phyloP scores from a whole-genome alignment of 2,797 vertebrate genomes.

The Phalanger gymnotis region DNA sequence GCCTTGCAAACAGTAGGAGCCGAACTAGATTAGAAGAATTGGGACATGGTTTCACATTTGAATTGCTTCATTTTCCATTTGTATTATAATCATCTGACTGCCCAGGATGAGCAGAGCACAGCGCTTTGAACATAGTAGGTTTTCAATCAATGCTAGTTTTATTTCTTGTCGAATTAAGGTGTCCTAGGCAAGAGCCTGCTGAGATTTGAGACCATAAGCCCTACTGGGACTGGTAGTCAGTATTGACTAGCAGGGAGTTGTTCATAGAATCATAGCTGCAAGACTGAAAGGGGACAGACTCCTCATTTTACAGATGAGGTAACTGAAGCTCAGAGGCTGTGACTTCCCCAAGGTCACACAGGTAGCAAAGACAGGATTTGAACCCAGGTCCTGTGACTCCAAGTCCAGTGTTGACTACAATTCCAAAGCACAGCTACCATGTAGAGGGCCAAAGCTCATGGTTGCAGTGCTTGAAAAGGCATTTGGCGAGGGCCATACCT shows the following conservation, averaged over 20 bases:
- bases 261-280: neutral
- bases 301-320: neutral
- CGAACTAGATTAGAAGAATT: slow-evolving; percentile 76
- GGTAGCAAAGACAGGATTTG: slow-evolving; percentile 38
- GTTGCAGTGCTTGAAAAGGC: neutral
- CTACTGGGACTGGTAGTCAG: neutral
- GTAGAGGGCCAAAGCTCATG: neutral
- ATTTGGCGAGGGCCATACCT: neutral
- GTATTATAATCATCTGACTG: neutral
- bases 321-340: neutral
- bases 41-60: slow-evolving; percentile 73
- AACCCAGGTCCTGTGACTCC: slow-evolving; percentile 58
- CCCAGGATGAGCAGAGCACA: neutral
- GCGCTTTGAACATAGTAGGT: neutral
- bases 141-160: neutral
- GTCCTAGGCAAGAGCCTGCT: neutral
- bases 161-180: neutral
- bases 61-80: slow-evolving; percentile 45
- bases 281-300: neutral
- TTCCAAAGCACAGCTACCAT: neutral
- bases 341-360: slow-evolving; percentile 33
- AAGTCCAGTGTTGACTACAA: neutral
- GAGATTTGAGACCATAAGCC: neutral
- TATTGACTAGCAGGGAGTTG: neutral
- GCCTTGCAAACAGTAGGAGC: slow-evolving; percentile 66